Percentiles rank a stretch among this genome's conserved stretches.
These are phyloP conservation scores for Halocynthia aurantium DNA, from an alignment of 23 tunicate genomes.

Conservation along the genomic window DNA sequence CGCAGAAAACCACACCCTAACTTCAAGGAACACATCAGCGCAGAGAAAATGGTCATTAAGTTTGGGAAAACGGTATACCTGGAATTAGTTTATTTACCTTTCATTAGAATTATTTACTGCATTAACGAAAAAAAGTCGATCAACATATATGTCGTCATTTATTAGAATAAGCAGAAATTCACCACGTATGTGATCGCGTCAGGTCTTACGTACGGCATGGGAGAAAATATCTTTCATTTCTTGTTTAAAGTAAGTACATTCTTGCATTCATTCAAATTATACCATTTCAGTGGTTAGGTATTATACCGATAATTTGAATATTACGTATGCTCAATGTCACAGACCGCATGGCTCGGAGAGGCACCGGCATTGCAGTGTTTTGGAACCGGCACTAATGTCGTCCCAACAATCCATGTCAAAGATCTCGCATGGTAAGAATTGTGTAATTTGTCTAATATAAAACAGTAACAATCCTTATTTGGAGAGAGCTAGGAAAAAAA, in stretches of 20 bases:
- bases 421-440: slow-evolving; percentile 76
- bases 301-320: not conserved
- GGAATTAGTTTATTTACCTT: not conserved
- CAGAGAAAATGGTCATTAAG: slow-evolving; percentile 87
- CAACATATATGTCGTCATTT: slow-evolving; percentile 8
- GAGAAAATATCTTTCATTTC: slow-evolving; percentile 89
- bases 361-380: slow-evolving; percentile 80
- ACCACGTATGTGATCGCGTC: slow-evolving; percentile 85
- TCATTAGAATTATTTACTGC: not conserved
- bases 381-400: slow-evolving; percentile 91
- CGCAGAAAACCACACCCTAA: slow-evolving; percentile 82
- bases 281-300: not conserved
- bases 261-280: not conserved
- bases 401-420: slow-evolving; percentile 93
- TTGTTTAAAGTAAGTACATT: slow-evolving; percentile 69
- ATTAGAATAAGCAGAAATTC: slow-evolving; percentile 92
- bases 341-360: slow-evolving; percentile 96
- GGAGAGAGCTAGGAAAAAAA: no score
- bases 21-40: slow-evolving; percentile 92
- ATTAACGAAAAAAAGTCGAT: not conserved
- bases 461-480: no score
- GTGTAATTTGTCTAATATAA: no score
- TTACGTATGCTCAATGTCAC: not conserved
- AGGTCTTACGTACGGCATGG: slow-evolving; percentile 90
- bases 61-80: slow-evolving; percentile 71